These are phyloP conservation scores for Dryobota labecula DNA, from an alignment of 2,888 invertebrate species.

Conservation along the genomic window DNA sequence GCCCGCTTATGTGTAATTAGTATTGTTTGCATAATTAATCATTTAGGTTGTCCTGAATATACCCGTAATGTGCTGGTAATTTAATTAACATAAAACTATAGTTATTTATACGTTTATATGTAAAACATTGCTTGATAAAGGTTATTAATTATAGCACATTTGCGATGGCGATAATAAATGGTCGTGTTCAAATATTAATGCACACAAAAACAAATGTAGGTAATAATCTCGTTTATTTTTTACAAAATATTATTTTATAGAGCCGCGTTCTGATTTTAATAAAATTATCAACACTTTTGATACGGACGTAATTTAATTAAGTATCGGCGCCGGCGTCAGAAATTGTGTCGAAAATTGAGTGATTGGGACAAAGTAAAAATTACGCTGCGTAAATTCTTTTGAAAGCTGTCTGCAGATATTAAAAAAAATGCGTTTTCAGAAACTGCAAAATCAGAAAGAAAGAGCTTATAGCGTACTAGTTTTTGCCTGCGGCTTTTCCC, in stretches of 20 bases:
- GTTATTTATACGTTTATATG: slow-evolving; percentile 29
- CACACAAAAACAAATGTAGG: neutral
- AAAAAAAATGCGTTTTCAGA: neutral
- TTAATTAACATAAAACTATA: slow-evolving; percentile 44
- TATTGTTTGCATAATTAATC: slow-evolving; percentile 43
- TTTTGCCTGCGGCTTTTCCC: neutral
- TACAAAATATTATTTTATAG: neutral
- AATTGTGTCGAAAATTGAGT: slow-evolving; percentile 4
- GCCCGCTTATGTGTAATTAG: slow-evolving; percentile 21
- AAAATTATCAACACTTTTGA: neutral
- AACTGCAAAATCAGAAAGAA: neutral
- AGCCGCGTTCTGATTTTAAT: neutral
- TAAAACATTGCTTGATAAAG: slow-evolving; percentile 43
- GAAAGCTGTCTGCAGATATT: accelerated
- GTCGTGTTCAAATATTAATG: neutral
- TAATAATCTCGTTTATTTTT: neutral
- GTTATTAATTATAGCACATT: slow-evolving; percentile 36
- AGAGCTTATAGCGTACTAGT: neutral
- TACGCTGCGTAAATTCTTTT: neutral
- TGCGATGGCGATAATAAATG: slow-evolving; percentile 30
- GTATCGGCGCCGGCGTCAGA: neutral
- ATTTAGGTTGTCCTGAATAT: slow-evolving; percentile 17
- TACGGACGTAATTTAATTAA: slow-evolving; percentile 21
- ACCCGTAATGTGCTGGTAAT: slow-evolving; percentile 19
- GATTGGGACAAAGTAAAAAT: neutral